Base-by-base conservation (phyloP, 1,140 invertebrate species). In the Tachypleus tridentatus region DNA sequence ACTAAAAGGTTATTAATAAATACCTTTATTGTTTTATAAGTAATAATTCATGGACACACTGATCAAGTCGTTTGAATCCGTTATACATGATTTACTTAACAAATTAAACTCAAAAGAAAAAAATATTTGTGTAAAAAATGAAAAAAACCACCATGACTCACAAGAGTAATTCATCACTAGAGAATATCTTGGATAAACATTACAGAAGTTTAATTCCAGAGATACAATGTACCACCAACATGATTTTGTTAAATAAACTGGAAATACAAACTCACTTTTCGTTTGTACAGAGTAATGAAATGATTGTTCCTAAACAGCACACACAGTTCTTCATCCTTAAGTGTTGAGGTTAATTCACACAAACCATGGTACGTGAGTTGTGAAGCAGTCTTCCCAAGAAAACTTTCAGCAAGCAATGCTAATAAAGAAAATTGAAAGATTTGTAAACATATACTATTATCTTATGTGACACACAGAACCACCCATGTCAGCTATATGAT, bases 251-350 rank as follows among this genome's bases (percentile, higher is more conserved):
- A 11, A 57, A 51, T 29, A 64, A 57, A 10, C 5, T 61, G 10
- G 49, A 5, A 49, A 9, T 49, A 48, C 5, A 6, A 52, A 73
- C 72, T 73, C 70, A 82, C 82, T 72, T 81, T 78, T 63, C 78
- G 76, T 67, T 81, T 82, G 65, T 77, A 78, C 47, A 84, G 71
- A 11, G 81, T 83, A 62, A 77, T 80, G 71, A 84, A 84, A 72
- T 84, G 83, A 72, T 84, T 84, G 72, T 84, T 84, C 64, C 83
- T 73, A 71, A 84, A 84, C 60, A 84, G 76, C 49, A 85, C 80
- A 69, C 77, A 77, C n/a, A 84, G 67, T 70, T 84, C 80, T 47
- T 79, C 76, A 10, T 81, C 77, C 64, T 77, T 77, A 57, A 84
- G 72, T 8, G 74, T 75, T 4, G 74, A 69, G 8, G 72, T 74